These are phyloP conservation scores for Cryptops parisi DNA, from an alignment of 2,888 invertebrate species.

Conservation along the genomic window DNA sequence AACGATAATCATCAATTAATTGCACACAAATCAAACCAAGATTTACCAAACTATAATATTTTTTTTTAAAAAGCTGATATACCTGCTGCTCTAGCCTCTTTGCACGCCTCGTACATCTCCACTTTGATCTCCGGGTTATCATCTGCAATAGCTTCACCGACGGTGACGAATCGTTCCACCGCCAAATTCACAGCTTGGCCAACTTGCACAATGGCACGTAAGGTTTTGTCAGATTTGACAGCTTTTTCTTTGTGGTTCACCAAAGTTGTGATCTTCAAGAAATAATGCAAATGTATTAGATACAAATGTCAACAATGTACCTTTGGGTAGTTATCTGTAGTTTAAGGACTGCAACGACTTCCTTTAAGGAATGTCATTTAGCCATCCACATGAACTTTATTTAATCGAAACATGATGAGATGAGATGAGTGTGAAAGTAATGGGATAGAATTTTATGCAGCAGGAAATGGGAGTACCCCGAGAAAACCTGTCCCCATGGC, in stretches of 20 bases:
- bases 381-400: too few species aligned
- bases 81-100: slow-evolving; percentile 93
- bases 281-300: slow-evolving; percentile 22
- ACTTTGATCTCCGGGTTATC: slow-evolving; percentile 93
- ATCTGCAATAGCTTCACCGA: slow-evolving; percentile 96
- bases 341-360: too few species aligned
- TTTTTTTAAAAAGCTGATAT: slow-evolving; percentile 23
- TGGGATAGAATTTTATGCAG: too few species aligned
- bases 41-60: not conserved
- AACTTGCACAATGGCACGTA: slow-evolving; percentile 69
- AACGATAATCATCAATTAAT: too few species aligned
- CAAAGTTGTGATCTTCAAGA: slow-evolving; percentile 87
- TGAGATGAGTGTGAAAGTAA: too few species aligned
- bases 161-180: slow-evolving; percentile 93
- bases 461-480: too few species aligned
- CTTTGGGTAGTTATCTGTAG: too few species aligned
- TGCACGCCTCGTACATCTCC: slow-evolving; percentile 97
- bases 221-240: slow-evolving; percentile 42
- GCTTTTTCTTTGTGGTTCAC: slow-evolving; percentile 54
- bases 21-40: not conserved
- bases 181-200: slow-evolving; percentile 94
- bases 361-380: too few species aligned
- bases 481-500: too few species aligned
- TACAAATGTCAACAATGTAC: too few species aligned
- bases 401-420: too few species aligned